Percentiles rank a stretch among this genome's conserved stretches.
These are phyloP conservation scores for Pitta sordida DNA, from an alignment of 2,113 vertebrate species.

Conservation along the genomic window DNA sequence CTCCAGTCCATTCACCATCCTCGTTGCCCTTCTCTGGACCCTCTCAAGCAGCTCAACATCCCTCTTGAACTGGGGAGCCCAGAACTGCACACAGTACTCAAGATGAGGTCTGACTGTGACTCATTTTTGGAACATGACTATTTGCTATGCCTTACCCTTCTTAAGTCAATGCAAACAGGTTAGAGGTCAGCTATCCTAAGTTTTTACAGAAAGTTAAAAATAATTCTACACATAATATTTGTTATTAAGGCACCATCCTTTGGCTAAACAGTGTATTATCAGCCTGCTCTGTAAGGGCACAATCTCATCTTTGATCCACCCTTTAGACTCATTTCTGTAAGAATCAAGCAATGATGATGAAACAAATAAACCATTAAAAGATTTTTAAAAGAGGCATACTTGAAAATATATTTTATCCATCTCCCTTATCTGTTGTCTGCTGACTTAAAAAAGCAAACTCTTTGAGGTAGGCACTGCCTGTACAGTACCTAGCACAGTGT, in stretches of 20 bases:
- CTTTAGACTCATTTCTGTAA: background rate
- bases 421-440: background rate
- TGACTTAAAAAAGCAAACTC: background rate
- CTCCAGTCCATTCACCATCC: too few relatives aligned
- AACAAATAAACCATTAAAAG: background rate
- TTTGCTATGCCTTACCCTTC: background rate
- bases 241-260: background rate
- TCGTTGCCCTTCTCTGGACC: too few relatives aligned
- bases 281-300: background rate
- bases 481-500: background rate
- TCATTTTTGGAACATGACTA: background rate
- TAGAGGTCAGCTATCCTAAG: background rate
- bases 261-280: background rate
- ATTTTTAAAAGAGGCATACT: background rate
- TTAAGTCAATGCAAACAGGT: background rate
- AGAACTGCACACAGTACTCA: too few relatives aligned
- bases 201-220: background rate
- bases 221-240: background rate
- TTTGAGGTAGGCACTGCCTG: background rate
- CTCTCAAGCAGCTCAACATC: too few relatives aligned
- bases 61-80: too few relatives aligned
- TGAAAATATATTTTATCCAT: background rate
- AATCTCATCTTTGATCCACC: background rate
- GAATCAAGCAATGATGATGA: background rate
- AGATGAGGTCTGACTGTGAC: too few relatives aligned